Evolutionary conservation across 2,797 vertebrate genomes (phyloP), one percentile per base, ranked within the genome.

Genomic region (Saxicola maurus): DNA sequence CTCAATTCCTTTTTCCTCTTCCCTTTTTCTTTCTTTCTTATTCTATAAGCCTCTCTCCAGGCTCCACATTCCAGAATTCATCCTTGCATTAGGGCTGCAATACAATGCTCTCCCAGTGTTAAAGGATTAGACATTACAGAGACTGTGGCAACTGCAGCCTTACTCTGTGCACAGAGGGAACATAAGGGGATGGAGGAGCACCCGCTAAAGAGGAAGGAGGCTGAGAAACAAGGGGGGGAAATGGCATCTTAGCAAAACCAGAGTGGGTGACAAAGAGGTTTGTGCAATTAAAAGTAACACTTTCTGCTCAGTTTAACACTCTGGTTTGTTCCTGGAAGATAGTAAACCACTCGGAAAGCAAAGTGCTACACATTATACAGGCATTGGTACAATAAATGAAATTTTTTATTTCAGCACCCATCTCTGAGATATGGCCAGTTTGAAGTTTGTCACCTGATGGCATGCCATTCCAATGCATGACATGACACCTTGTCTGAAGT

Each of bases 61-160:
- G 95, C 95, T 94, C 95, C 95, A 90, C 97, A 97, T 97, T 98
- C 97, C 97, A 96, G 92, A 96, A 97, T 96, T 96, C 97, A 96
- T 96, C 96, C 96, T 96, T 96, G 95, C 92, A 96, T 96, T 96
- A 96, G 96, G 89, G 82, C 94, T 94, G 94, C 91, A 90, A 94
- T 82, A 97, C 96, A 97, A 97, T 97, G 97, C 96, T 95, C 96
- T 96, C 96, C 96, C 96, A 97, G 97, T 97, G 96, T 97, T 97
- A 95, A 96, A 95, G 97, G 97, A 97, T 97, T 97, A 97, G 96
- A 96, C 95, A 96, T 97, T 95, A 96, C 97, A 95, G 96, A 97
- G 97, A 97, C 97, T 97, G 97, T 96, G 94, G 95, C 94, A 96
- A 96, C 94, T 96, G 93, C 94, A 86, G 92, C 82, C 89, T 95